Conservation (phyloP, 2,113 vertebrate genomes). For the Aepyceros melampus region DNA sequence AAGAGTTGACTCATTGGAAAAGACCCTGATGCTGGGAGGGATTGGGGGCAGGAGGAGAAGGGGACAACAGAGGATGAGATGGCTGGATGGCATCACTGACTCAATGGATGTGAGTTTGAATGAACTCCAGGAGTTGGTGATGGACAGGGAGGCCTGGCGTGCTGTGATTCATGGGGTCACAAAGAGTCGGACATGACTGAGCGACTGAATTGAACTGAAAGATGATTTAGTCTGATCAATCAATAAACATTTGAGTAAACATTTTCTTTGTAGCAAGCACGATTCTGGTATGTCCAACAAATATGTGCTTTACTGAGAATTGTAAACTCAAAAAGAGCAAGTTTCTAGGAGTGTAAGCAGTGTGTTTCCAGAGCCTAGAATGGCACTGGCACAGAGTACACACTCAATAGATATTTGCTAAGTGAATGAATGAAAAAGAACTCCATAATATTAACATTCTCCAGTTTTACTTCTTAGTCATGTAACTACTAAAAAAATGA, state of each 20-base stretch:
- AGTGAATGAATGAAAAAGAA: not conserved
- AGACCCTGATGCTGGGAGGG: not conserved
- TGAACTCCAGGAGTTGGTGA: not conserved
- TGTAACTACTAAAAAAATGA: not conserved
- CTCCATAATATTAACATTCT: not conserved
- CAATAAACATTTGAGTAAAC: not conserved
- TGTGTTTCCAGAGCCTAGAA: not conserved
- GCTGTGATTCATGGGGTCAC: rapidly evolving
- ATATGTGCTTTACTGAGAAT: not conserved
- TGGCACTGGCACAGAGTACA: not conserved
- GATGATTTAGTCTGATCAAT: not conserved
- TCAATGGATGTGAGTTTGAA: not conserved
- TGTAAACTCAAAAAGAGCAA: not conserved
- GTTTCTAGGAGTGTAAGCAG: not conserved
- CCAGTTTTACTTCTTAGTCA: not conserved
- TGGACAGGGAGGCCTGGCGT: rapidly evolving
- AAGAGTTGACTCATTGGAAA: not conserved
- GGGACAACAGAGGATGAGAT: rapidly evolving
- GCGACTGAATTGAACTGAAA: not conserved
- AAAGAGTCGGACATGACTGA: not conserved
- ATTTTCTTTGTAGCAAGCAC: not conserved
- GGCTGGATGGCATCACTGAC: not conserved
- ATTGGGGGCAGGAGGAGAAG: not conserved
- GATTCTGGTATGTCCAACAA: not conserved
- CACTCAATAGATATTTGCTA: not conserved